Percentiles rank a stretch among this genome's conserved stretches.
Conservation (phyloP, 37 sponge, comb jelly and placozoan genomes). For the Cladorhizidae sp. region DNA sequence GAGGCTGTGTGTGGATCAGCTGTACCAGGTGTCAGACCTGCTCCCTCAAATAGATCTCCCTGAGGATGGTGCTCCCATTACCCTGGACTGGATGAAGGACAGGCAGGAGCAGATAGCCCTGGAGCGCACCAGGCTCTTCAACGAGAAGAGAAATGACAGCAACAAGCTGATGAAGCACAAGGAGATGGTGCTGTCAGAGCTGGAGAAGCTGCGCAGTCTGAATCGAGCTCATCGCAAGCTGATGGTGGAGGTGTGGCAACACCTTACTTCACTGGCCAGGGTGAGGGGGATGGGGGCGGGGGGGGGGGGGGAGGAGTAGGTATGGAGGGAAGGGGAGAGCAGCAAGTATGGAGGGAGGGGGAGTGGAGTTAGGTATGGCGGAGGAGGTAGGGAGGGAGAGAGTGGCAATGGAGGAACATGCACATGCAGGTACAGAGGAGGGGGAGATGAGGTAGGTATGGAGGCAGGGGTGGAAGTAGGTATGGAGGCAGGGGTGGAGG, state of each 20-base stretch:
- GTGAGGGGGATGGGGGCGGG: conserved; percentile 5
- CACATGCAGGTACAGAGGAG: too few relatives aligned
- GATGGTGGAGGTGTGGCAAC: conserved; percentile 83
- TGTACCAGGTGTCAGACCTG: conserved; percentile 79
- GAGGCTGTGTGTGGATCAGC: conserved; percentile 60
- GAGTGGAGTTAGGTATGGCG: too few relatives aligned
- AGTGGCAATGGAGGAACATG: too few relatives aligned
- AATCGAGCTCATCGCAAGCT: conserved; percentile 72
- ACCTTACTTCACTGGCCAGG: conserved; percentile 75
- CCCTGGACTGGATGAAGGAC: conserved; percentile 66
- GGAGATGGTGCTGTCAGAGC: conserved; percentile 74
- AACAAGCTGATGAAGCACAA: conserved; percentile 69
- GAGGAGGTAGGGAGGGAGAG: too few relatives aligned
- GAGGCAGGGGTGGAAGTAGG: too few relatives aligned
- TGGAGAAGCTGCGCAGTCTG: conserved; percentile 71
- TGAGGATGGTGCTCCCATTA: conserved; percentile 74
- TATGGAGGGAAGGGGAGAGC: too few relatives aligned
- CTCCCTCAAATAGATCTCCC: conserved; percentile 71
- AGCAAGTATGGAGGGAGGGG: not conserved
- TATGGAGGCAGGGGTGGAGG: too few relatives aligned
- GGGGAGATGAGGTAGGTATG: too few relatives aligned
- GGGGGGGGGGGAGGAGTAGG: too few relatives aligned
- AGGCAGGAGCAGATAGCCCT: conserved; percentile 49
- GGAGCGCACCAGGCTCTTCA: conserved; percentile 33
- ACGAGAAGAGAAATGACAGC: conserved; percentile 61